Evolutionary conservation across 2,888 invertebrate genomes (phyloP), one percentile per base, ranked within the genome.

Genomic region (Acanthosepion lycidas): DNA sequence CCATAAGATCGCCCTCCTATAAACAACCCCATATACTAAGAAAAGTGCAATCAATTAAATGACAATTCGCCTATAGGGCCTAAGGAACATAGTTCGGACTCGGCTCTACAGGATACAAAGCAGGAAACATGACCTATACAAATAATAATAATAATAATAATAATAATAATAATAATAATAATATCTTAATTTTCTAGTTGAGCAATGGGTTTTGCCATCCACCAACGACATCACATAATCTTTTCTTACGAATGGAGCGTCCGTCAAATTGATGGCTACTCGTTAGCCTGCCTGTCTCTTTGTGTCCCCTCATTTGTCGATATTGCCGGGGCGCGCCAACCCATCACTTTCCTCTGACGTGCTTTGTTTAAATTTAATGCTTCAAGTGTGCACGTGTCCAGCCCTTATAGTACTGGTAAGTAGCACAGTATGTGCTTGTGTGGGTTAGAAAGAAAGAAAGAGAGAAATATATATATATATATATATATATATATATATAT

Each of bases 281-380:
- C 78, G 78, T 78, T 78, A 78, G 78, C n/a, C 78, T n/a, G 78
- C n/a, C 78, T 78, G 28, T 28, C 78, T 28, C n/a, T n/a, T 78
- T 78, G n/a, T n/a, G n/a, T 78, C 15, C n/a, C 78, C 15, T 12
- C 78, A 78, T 78, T 78, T 8, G 78, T 28, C 28, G 78, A 78
- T 28, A 26, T 28, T n/a, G 78, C 78, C 28, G 28, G 18, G 78
- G 8, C 78, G 78, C 78, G 78, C 78, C 78, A 78, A 78, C 12
- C 78, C 9, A 78, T 78, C 78, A 78, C 28, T 78, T 78, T n/a
- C 78, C 12, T 78, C n/a, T 78, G 78, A 78, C 78, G n/a, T n/a
- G 78, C n/a, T 28, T 78, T 78, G n/a, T 78, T 78, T 78, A 78
- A 78, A n/a, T 78, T 78, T n/a, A 78, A 78, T n/a, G 78, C n/a